phyloP scores from a whole-genome alignment of 2,888 invertebrate species.

The Xylophagus ater region DNA sequence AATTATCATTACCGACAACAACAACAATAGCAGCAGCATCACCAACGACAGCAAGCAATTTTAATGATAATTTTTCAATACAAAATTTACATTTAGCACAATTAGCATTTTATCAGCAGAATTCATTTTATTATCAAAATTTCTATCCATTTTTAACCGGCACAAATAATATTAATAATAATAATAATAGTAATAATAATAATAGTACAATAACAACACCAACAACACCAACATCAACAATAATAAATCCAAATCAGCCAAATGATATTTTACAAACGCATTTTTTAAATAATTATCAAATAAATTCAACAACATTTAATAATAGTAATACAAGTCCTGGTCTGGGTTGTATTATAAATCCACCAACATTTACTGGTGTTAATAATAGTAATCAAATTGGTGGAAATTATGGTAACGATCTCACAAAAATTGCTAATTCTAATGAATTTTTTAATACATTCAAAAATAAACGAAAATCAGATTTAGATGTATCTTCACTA shows the following conservation, averaged over 20 bases:
- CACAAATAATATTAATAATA: too few species aligned
- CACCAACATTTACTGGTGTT: neutral
- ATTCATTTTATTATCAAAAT: conserved; percentile 22
- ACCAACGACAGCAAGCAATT: conserved; percentile 4
- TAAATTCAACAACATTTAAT: too few species aligned
- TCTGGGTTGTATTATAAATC: neutral
- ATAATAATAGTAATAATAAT: conserved; percentile 6
- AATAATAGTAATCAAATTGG: neutral
- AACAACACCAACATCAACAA: conserved; percentile 4
- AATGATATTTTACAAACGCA: too few species aligned
- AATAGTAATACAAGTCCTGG: neutral
- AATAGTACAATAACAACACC: conserved; percentile 8
- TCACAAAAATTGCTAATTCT: too few species aligned
- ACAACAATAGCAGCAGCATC: neutral
- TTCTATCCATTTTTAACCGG: conserved; percentile 20
- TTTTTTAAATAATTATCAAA: too few species aligned
- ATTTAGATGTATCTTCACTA: too few species aligned
- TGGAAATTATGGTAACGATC: too few species aligned
- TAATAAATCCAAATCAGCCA: neutral
- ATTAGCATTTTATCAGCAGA: conserved; percentile 23
- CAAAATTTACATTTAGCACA: conserved; percentile 23
- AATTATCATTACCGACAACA: conserved; percentile 2
- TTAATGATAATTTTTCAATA: conserved; percentile 21
- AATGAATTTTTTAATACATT: too few species aligned
- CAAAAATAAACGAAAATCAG: conserved; percentile 6